Base-by-base conservation (phyloP, 2,797 vertebrate species). In the Acanthiza pusilla region DNA sequence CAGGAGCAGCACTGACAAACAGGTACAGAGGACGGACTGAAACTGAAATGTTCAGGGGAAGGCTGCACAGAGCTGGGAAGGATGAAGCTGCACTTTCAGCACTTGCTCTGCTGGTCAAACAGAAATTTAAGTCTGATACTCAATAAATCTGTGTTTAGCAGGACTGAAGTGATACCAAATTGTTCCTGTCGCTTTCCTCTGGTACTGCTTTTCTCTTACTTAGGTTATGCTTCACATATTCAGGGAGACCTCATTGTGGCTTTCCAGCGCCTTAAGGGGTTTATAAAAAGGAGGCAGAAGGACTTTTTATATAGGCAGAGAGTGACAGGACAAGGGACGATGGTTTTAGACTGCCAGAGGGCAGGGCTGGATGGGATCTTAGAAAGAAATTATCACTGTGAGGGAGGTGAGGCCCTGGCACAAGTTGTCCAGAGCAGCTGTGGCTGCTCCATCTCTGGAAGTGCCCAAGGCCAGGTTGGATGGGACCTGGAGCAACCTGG, bases 1-100 rank as follows among this genome's bases (percentile, higher is more conserved):
- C 93, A 79, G 48, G 65, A 89, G 83, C 80, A 90, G 86, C 88
- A 40, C 77, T 62, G 54, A 67, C 70, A 96, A 94, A 87, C 68
- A 86, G 87, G 72, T 70, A 83, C 50, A n/a, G 78, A 72, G 75
- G 43, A 78, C 26, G 0, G 66, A 22, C 50, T 57, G 66, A 75
- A 62, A 50, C 0, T 55, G 66, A 75, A 62, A 50, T 0, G 0
- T 63, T 51, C 87, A 63, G 74, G 93, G 78, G 71, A 71, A 27
- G 4, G 61, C 81, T 77, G 81, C 61, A 80, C 63, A 7, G 65
- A 10, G 47, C 86, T 78, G 9, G 65, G 63, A 80, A 66, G 57
- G 85, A 40, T 87, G 85, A 88, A 76, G 7, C 17, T 80, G 74
- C 74, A 8, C 26, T 86, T 91, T 75, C 65, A 25, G 54, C 72